Evolutionary conservation across 2,888 invertebrate species (phyloP), one percentile per base, ranked within the genome.

Genomic region (Boloria selene): DNA sequence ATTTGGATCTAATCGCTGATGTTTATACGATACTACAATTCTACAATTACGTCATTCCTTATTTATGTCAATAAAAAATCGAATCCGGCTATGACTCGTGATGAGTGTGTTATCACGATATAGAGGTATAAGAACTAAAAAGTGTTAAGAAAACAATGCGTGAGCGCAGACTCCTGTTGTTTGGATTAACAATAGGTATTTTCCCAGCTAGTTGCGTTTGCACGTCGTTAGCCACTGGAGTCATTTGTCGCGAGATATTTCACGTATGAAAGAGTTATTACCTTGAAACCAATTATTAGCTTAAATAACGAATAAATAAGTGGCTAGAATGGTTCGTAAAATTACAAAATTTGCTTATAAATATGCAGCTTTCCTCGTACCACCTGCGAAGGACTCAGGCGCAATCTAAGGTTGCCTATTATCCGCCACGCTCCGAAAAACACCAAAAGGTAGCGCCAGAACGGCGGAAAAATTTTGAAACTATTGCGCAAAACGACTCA

Each of bases 341-440:
- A 80, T 90, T 89, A 77, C 88, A 80, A 88, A 86, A 89, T 80
- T 74, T 68, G 72, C 80, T 82, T 85, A 84, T 85, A 84, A 88
- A 88, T 85, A 87, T 86, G 81, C 85, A 84, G 87, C 88, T 90
- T 90, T 91, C 87, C 88, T 83, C 83, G 85, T 81, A 82, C 82
- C 81, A 81, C 83, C 79, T 77, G 75, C 87, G 90, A 92, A 91
- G 91, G 92, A 92, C 91, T 87, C 82, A 82, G 83, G 85, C 84
- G 88, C 86, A 87, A 87, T 87, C 85, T 88, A 89, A 90, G 91
- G 90, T 88, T 90, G 88, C 87, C 88, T 88, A 88, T 90, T 88
- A 88, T 84, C 82, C 88, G 92, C 89, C 85, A 92, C 92, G 92
- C 92, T 92, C 92, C 92, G 90, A 92, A 92, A 90, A 91, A 71